Conservation (phyloP, 1,140 invertebrate species). For the Eriocheir sinensis region DNA sequence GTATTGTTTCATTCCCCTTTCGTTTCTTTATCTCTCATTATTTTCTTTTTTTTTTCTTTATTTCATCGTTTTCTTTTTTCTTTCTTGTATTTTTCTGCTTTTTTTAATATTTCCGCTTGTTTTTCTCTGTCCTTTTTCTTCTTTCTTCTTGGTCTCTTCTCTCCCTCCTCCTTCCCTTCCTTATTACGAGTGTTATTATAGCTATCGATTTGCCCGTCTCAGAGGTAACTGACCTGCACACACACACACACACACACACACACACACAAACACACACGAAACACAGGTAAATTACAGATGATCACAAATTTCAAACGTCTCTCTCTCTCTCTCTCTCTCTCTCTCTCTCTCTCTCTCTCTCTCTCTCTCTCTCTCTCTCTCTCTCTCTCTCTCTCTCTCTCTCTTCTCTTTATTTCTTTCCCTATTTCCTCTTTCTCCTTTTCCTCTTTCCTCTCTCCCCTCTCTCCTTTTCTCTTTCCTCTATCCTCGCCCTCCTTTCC, state of each 20-base stretch:
- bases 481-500: background rate
- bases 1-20: background rate
- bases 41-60: background rate
- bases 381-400: slow-evolving; percentile 49
- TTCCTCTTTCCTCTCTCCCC: background rate
- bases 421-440: background rate
- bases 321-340: slow-evolving; percentile 39
- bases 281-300: background rate
- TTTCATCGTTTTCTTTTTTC: background rate
- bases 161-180: no score
- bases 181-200: no score
- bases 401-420: no score
- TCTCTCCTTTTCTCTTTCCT: no score
- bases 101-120: no score
- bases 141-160: no score
- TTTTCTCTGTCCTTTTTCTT: no score
- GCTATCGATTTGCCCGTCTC: no score
- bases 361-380: slow-evolving; percentile 42
- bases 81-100: no score
- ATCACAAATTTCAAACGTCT: background rate
- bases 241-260: no score
- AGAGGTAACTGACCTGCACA: no score
- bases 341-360: slow-evolving; percentile 40
- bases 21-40: background rate
- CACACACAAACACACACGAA: no score